phyloP scores from a whole-genome alignment of 1,140 invertebrate genomes.

The Cotesia vestalis region DNA sequence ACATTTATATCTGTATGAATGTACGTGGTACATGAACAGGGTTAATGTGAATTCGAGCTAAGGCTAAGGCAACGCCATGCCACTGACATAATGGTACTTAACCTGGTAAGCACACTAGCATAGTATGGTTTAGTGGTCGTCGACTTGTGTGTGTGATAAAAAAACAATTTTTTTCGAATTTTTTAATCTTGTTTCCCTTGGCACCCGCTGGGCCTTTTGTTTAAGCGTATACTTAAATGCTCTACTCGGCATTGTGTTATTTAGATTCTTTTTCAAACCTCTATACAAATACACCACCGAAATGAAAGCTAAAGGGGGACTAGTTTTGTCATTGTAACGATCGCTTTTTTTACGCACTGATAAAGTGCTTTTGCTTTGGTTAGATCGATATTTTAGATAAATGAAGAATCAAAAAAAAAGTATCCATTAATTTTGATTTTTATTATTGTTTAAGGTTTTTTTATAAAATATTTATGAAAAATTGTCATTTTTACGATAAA shows the following conservation, averaged over 20 bases:
- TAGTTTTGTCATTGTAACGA: too few species aligned
- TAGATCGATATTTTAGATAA: too few species aligned
- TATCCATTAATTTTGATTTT: too few species aligned
- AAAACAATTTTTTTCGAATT: conserved; percentile 1
- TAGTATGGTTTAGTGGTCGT: background rate
- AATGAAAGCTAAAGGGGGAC: too few species aligned
- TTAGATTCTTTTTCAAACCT: background rate
- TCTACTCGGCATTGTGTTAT: background rate
- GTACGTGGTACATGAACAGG: background rate
- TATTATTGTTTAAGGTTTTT: too few species aligned
- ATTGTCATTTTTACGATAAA: too few species aligned
- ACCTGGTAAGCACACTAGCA: conserved; percentile 42
- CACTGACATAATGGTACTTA: conserved; percentile 60
- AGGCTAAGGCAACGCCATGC: conserved; percentile 13
- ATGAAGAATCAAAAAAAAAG: too few species aligned
- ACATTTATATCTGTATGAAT: background rate
- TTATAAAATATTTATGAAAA: too few species aligned
- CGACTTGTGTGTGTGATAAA: background rate
- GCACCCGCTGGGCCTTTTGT: conserved; percentile 9
- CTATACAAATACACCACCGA: background rate
- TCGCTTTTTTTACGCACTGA: too few species aligned
- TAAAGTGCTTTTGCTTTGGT: too few species aligned
- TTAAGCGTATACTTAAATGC: too few species aligned
- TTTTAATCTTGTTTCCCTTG: conserved; percentile 4
- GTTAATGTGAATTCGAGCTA: background rate